Evolutionary conservation across 2,888 invertebrate species (phyloP), one percentile per base, ranked within the genome.

Genomic region (Apodemia zela): DNA sequence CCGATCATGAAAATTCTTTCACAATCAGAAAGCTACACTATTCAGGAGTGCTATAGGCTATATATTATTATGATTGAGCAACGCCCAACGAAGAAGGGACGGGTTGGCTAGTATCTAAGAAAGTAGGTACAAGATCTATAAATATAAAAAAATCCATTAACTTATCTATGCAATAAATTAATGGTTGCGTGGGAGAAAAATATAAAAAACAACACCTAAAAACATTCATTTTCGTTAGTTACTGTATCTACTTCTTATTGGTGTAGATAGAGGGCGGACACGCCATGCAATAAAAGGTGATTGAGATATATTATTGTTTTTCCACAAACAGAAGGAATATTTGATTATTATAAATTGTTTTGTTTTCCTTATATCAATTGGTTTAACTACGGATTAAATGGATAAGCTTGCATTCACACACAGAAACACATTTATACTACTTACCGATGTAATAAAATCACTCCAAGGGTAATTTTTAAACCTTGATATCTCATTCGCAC

Each of bases 211-310:
- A 86, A 83, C 85, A 80, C 78, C 75, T 74, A 72, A 71, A 80
- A 80, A 80, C 84, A 85, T 88, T 87, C 82, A 79, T 87, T 84
- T 86, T 87, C 81, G 85, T 88, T 87, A 84, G 78, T 72, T 80
- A 79, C 72, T 73, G 74, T 74, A 81, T 63, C 62, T 62, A 58
- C 75, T 81, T 82, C 78, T 82, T 82, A 82, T 85, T 81, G 82
- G 78, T 69, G 72, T 13, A 38, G 84, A 86, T 86, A 82, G 86
- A 75, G 73, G 74, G 74, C 68, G 79, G 79, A 77, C 88, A 88
- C 88, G 88, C 84, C 68, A 84, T 66, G 38, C 77, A 80, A 84
- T 84, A 80, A 82, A 82, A 77, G 76, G 73, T 82, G 80, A 83
- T 85, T 79, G 75, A 78, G 77, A 84, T 82, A 80, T 79, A 82